Percentiles rank a stretch among this genome's conserved stretches.
Conservation (phyloP, 2,797 vertebrate genomes). For the Lithobates sylvaticus region DNA sequence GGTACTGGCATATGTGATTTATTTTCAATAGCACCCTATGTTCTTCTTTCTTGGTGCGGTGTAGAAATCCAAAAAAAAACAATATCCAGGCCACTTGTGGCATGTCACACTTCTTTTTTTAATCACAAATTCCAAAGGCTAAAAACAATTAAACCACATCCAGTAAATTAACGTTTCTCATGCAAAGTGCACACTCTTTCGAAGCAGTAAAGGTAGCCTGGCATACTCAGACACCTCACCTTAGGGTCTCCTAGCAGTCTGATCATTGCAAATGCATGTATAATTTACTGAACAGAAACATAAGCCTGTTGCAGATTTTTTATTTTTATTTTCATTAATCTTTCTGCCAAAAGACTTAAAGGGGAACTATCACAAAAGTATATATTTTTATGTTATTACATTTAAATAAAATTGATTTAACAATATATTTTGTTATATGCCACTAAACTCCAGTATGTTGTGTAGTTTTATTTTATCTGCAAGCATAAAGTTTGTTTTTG, state of each 20-base stretch:
- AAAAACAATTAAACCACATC: too few relatives aligned
- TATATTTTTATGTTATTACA: constrained; percentile 23
- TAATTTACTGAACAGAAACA: not conserved
- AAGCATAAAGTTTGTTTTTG: constrained; percentile 10
- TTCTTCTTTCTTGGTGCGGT: not conserved
- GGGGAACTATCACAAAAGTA: constrained; percentile 42
- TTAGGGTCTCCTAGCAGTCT: not conserved
- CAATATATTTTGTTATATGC: constrained; percentile 28
- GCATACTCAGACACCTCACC: too few relatives aligned
- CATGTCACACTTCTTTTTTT: too few relatives aligned
- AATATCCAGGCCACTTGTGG: too few relatives aligned
- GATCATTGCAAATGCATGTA: not conserved
- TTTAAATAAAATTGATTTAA: constrained; percentile 36
- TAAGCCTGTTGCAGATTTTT: not conserved
- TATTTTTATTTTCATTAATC: not conserved
- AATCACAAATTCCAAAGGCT: too few relatives aligned
- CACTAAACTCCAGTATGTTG: constrained; percentile 24
- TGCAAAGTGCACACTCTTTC: too few relatives aligned
- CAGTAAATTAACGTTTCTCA: too few relatives aligned
- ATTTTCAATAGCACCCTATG: not conserved
- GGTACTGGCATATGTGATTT: too few relatives aligned
- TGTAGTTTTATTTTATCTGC: constrained; percentile 14
- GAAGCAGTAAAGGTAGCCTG: too few relatives aligned
- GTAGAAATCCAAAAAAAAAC: too few relatives aligned
- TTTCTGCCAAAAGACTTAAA: constrained; percentile 23